Evolutionary conservation across 37 sponge, comb jelly and placozoan species (phyloP), one percentile per base, ranked within the genome.

Genomic region (Halisarca cf. caerulea): DNA sequence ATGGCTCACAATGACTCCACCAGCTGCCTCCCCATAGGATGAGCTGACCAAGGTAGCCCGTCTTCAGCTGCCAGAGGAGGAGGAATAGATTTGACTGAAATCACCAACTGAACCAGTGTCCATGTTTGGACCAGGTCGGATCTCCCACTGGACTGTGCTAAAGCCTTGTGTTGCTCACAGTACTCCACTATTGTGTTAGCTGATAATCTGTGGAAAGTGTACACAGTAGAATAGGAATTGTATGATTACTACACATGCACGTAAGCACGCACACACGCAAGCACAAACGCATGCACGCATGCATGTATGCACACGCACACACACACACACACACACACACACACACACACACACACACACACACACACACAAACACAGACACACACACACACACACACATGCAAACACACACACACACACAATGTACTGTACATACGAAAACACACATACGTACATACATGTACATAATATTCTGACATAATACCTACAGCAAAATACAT

Each of bases 1-100:
- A 58, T 28, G 32, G 64, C 93, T 84, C 60, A 93, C 93, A 93
- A 84, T 24, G 93, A 93, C 15, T 89, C 80, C 6, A 93, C 74
- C 27, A 93, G 93, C 23, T 75, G 78, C 5, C 93, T 64, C 3
- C 83, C 87, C 66, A 93, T 86, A 8, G 93, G 93, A 68, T 93
- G 93, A 33, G 78, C 44, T 0, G 93, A 44, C 93, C 93, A 93
- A 4, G 92, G 92, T 20, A 79, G 35, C 14, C 60, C 83, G 8
- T 55, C 42, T 11, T 81, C 43, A 34, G 85, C 24, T 0, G 86
- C 47, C 11, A 32, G 37, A 15, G 86, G 59, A 23, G 90, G 83
- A 21, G 66, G 66, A 38, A 39, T 45, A 0, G 51, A 18, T 9
- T 38, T 55, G 21, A 37, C 40, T 24, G 47, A 73, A 39, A 88